Conservation (phyloP, 92 coral and sea anemone species). For the Blastomussa wellsi region DNA sequence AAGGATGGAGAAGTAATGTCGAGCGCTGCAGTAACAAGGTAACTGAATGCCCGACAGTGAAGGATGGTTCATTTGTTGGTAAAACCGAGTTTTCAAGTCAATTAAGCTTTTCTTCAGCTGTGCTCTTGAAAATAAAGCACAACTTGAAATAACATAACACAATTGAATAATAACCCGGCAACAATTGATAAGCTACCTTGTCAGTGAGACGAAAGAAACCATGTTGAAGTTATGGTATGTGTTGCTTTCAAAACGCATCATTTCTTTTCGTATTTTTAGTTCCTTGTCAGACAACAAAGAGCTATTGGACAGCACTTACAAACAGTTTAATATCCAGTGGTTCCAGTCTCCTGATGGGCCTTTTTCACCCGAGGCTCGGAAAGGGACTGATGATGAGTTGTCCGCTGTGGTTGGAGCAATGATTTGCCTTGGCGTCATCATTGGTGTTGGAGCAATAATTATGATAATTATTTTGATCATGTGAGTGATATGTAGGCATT, state of each 20-base stretch:
- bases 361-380: conserved; percentile 15
- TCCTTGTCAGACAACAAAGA: conserved; percentile 11
- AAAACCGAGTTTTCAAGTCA: not conserved
- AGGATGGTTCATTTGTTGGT: not conserved
- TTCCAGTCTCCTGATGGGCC: conserved; percentile 21
- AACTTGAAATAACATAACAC: not conserved
- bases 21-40: conserved; percentile 27
- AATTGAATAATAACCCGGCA: not conserved
- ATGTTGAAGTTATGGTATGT: not conserved
- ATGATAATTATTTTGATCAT: conserved; percentile 66
- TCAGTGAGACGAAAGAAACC: not conserved
- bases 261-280: not conserved
- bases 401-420: conserved; percentile 72
- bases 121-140: not conserved
- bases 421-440: conserved; percentile 70
- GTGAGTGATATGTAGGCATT: conserved; percentile 39
- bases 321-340: conserved; percentile 32
- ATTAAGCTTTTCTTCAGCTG: not conserved
- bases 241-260: not conserved
- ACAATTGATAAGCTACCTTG: too few relatives aligned
- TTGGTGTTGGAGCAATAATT: conserved; percentile 72
- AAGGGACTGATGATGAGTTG: conserved; percentile 38
- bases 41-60: not conserved
- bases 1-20: conserved; percentile 15
- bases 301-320: conserved; percentile 15